These are phyloP conservation scores for Melanostigma gelatinosum DNA, from an alignment of 2,113 vertebrate species.

Conservation along the genomic window DNA sequence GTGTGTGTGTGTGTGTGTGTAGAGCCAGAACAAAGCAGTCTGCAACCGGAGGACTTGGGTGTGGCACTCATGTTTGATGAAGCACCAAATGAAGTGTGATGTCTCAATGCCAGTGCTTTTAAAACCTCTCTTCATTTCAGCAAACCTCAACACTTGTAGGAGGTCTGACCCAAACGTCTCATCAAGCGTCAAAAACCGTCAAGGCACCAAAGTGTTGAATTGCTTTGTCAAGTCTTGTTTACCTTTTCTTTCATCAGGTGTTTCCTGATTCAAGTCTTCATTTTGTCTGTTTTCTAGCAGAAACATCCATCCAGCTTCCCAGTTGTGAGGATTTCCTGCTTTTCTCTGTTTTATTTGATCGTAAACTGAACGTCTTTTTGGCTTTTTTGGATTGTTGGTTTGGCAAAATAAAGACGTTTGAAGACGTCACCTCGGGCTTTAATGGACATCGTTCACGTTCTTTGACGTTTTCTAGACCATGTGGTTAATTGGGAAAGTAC, in stretches of 20 bases:
- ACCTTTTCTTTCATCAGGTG: neutral
- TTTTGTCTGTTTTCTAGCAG: neutral
- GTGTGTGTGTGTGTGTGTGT: neutral
- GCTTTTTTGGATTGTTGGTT: neutral
- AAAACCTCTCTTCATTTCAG: neutral
- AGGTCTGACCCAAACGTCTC: neutral
- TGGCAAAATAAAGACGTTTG: too few relatives aligned
- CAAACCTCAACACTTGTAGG: neutral
- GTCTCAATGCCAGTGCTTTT: slow-evolving; percentile 5
- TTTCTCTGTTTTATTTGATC: neutral
- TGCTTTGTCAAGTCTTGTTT: neutral
- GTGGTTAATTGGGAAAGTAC: neutral
- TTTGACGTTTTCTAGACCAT: neutral
- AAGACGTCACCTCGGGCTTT: neutral
- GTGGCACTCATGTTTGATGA: slow-evolving; percentile 56
- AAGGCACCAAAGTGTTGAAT: neutral
- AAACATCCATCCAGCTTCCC: neutral
- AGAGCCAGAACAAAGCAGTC: slow-evolving; percentile 76
- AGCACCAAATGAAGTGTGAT: slow-evolving; percentile 42
- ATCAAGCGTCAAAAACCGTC: neutral
- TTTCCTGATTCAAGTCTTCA: neutral
- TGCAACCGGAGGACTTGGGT: slow-evolving; percentile 68
- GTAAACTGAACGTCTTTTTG: neutral
- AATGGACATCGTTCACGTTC: neutral
- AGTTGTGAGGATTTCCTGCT: neutral